These are phyloP conservation scores for Carpatolechia fugitivella DNA, from an alignment of 2,888 invertebrate species.

Conservation along the genomic window DNA sequence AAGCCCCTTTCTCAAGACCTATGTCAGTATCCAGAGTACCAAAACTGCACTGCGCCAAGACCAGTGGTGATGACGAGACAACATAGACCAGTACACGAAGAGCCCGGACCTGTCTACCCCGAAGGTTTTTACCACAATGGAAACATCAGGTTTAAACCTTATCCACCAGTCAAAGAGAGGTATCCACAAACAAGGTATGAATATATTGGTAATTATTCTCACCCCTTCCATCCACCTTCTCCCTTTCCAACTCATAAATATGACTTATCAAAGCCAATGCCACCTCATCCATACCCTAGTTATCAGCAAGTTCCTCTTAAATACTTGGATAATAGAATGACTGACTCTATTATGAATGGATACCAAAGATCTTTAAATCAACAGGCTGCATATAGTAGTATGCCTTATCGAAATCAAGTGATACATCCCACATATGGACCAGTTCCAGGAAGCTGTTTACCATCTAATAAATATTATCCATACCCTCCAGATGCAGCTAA, in stretches of 20 bases:
- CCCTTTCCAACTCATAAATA: constrained; percentile 57
- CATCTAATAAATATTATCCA: constrained; percentile 52
- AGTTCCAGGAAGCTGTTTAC: constrained; percentile 50
- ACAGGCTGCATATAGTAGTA: constrained; percentile 48
- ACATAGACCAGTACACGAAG: constrained; percentile 54
- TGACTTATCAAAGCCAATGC: constrained; percentile 58
- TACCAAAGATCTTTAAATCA: constrained; percentile 56
- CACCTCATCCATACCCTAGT: constrained; percentile 52
- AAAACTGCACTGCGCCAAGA: constrained; percentile 57
- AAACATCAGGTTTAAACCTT: constrained; percentile 66
- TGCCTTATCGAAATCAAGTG: constrained; percentile 56
- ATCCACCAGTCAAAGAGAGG: constrained; percentile 60
- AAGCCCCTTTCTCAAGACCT: constrained; percentile 58
- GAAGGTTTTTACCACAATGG: constrained; percentile 60
- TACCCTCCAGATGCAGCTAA: constrained; percentile 54
- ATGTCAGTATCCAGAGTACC: constrained; percentile 63
- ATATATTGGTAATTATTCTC: constrained; percentile 62
- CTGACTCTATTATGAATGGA: constrained; percentile 56
- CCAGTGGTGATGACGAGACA: constrained; percentile 49
- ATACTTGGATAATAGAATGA: constrained; percentile 58
- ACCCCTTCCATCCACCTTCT: constrained; percentile 57
- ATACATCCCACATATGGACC: constrained; percentile 59
- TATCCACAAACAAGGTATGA: constrained; percentile 70
- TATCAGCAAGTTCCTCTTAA: constrained; percentile 58
- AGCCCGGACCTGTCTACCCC: constrained; percentile 50